Percentiles rank a stretch among this genome's conserved stretches.
phyloP scores from a whole-genome alignment of 2,113 vertebrate genomes.

The Corythaixoides concolor region DNA sequence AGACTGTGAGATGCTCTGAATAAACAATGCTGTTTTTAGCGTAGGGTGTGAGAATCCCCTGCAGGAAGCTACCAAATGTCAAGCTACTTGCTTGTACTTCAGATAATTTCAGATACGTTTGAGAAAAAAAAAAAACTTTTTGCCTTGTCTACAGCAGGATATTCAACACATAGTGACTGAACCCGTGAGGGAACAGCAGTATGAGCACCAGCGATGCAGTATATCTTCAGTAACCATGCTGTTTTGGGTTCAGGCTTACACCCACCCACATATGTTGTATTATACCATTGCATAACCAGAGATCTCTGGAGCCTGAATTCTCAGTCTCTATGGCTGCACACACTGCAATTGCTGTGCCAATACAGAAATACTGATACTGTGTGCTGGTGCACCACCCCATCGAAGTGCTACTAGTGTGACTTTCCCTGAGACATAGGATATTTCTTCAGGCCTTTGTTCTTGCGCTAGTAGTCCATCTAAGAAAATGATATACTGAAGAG shows the following conservation, averaged over 20 bases:
- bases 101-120: slow-evolving; percentile 1
- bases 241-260: slow-evolving; percentile 65
- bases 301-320: slow-evolving; percentile 41
- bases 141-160: slow-evolving; percentile 12
- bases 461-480: background rate
- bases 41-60: slow-evolving; percentile 26
- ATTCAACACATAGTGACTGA: slow-evolving; percentile 20
- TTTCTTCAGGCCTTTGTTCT: background rate
- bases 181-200: slow-evolving; percentile 12
- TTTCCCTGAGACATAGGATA: background rate
- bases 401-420: slow-evolving; percentile 12
- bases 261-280: slow-evolving; percentile 69
- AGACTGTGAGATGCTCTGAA: slow-evolving; percentile 6
- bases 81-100: slow-evolving; percentile 3
- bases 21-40: slow-evolving; percentile 15
- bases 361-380: background rate
- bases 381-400: background rate
- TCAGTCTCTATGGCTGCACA: slow-evolving; percentile 53
- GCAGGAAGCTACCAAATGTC: slow-evolving; percentile 35
- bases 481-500: background rate
- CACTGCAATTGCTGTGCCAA: slow-evolving; percentile 27
- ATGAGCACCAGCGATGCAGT: slow-evolving; percentile 19
- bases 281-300: slow-evolving; percentile 57
- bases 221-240: slow-evolving; percentile 45
- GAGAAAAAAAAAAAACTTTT: background rate